These are phyloP conservation scores for Zapornia atra DNA, from an alignment of 2,113 vertebrate genomes.

Conservation along the genomic window DNA sequence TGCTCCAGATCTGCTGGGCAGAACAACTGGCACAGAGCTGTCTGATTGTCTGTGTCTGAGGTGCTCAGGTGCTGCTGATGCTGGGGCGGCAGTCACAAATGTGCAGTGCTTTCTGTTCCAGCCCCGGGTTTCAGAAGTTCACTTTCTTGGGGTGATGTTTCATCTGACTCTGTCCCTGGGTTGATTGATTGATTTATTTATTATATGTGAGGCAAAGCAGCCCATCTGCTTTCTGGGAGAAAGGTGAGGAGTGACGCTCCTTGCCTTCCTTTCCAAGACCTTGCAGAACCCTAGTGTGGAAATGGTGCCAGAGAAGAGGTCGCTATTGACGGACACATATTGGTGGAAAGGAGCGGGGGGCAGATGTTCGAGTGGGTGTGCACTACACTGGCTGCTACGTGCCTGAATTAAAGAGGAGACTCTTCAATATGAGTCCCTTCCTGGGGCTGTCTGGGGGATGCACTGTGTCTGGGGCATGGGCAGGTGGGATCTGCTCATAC, in stretches of 20 bases:
- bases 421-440: background rate
- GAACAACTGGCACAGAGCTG: background rate
- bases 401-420: background rate
- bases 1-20: conserved; percentile 22
- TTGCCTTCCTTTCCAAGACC: background rate
- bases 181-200: background rate
- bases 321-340: background rate
- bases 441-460: background rate
- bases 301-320: background rate
- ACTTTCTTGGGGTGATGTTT: background rate
- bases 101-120: background rate
- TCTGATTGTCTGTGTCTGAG: background rate
- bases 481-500: conserved; percentile 14
- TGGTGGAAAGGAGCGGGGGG: background rate
- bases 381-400: background rate
- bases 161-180: background rate
- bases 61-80: background rate
- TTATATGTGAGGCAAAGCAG: accelerated
- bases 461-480: background rate
- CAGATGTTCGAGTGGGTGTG: background rate
- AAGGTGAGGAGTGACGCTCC: background rate
- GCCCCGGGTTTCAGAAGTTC: background rate
- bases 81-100: background rate
- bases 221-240: background rate
- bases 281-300: background rate